A percentile compares a stretch with the other conserved stretches of the same genome.
phyloP scores from a whole-genome alignment of 1,140 invertebrate genomes.

The Adoxophyes honmai region DNA sequence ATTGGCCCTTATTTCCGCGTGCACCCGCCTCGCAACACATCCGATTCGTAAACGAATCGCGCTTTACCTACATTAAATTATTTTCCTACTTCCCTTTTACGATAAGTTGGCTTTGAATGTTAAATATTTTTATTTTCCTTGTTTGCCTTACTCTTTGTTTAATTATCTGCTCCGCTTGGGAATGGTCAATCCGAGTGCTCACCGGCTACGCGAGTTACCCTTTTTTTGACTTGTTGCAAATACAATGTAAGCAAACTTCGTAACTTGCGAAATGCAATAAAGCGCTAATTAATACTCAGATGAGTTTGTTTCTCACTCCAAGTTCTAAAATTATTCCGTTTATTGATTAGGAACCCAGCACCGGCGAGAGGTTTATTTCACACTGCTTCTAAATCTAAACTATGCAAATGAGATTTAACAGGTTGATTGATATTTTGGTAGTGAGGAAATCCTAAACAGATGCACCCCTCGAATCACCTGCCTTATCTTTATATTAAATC shows the following conservation, averaged over 20 bases:
- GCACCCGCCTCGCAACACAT: constrained; percentile 5
- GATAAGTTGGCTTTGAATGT: not conserved
- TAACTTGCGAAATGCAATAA: no score
- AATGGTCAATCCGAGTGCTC: not conserved
- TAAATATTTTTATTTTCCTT: not conserved
- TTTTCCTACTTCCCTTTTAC: constrained; percentile 10
- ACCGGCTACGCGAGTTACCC: not conserved
- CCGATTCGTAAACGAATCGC: constrained; percentile 9
- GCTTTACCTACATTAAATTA: constrained; percentile 6
- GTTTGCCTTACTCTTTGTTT: not conserved
- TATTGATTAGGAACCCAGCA: no score
- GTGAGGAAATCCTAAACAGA: constrained; percentile 6
- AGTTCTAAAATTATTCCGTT: no score
- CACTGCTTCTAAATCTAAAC: not conserved
- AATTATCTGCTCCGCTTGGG: not conserved
- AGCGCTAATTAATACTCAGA: no score
- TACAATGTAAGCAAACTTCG: no score
- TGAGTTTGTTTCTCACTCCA: no score
- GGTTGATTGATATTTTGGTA: constrained; percentile 4
- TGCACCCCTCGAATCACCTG: constrained; percentile 12
- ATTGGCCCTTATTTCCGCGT: constrained; percentile 12
- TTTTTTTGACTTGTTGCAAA: no score
- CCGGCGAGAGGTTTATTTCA: not conserved
- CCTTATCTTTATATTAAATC: constrained; percentile 22
- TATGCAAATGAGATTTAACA: constrained; percentile 9